Evolutionary conservation across 1,140 invertebrate genomes (phyloP).

Genomic region (Sitophilus oryzae): DNA sequence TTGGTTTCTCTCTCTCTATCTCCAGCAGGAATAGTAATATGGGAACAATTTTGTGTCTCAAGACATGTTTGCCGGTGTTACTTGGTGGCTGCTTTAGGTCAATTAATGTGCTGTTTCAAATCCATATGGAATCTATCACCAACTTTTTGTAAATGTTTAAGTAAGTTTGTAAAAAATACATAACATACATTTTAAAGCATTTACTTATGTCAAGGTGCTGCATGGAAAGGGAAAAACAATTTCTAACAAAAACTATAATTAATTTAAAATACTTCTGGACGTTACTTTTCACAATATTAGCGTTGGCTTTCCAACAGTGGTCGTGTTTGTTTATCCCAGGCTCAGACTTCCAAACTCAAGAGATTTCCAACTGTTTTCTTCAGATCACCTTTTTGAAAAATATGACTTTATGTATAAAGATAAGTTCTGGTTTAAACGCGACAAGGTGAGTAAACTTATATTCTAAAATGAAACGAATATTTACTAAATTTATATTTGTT

Average conservation of each 20-base stretch:
- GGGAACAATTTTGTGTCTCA: slow-evolving; percentile 46
- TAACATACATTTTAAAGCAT: background rate
- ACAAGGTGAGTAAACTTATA: slow-evolving; percentile 54
- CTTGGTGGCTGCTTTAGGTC: slow-evolving; percentile 26
- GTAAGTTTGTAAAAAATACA: background rate
- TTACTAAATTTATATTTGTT: too few species aligned
- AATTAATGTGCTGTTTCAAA: slow-evolving; percentile 31
- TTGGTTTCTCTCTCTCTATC: too few species aligned
- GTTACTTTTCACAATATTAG: slow-evolving; percentile 54
- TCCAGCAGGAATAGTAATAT: slow-evolving; percentile 74
- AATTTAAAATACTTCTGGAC: slow-evolving; percentile 55
- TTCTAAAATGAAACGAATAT: background rate
- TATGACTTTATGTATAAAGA: slow-evolving; percentile 79
- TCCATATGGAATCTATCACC: slow-evolving; percentile 15
- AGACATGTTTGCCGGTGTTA: slow-evolving; percentile 22
- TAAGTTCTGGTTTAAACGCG: slow-evolving; percentile 75
- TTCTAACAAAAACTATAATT: slow-evolving; percentile 44
- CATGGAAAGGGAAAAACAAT: slow-evolving; percentile 30
- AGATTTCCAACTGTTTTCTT: slow-evolving; percentile 84
- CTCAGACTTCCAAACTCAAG: slow-evolving; percentile 76
- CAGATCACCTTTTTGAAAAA: slow-evolving; percentile 79
- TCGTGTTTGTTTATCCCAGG: slow-evolving; percentile 80
- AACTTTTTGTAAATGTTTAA: slow-evolving; percentile 11
- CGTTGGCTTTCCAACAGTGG: slow-evolving; percentile 60
- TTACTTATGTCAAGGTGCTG: slow-evolving; percentile 10